A percentile compares a stretch with the other conserved stretches of the same genome.
These are phyloP conservation scores for Ariopsis seemanni DNA, from an alignment of 2,113 vertebrate species.

Conservation along the genomic window DNA sequence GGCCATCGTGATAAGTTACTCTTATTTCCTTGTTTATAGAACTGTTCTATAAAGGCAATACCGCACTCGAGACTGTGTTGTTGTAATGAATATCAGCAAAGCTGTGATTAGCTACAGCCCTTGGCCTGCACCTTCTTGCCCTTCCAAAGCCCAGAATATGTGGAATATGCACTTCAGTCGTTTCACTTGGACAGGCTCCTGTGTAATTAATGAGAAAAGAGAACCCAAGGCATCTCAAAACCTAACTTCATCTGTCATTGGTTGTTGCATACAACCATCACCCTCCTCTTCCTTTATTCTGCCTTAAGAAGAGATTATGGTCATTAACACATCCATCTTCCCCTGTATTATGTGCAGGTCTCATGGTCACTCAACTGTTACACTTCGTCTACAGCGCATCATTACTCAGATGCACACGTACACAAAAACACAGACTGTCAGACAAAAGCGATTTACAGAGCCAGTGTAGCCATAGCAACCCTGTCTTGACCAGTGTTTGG, in stretches of 20 bases:
- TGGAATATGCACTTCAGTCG: neutral
- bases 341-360: neutral
- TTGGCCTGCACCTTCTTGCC: too few relatives aligned
- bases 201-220: neutral
- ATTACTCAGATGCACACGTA: conserved; percentile 14
- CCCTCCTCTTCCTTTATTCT: neutral
- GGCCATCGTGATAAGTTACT: too few relatives aligned
- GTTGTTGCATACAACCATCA: neutral
- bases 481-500: conserved; percentile 17
- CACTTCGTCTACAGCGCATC: neutral
- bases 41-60: too few relatives aligned
- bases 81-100: too few relatives aligned
- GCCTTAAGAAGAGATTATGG: neutral
- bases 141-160: too few relatives aligned
- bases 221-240: neutral
- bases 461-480: conserved; percentile 49
- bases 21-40: too few relatives aligned
- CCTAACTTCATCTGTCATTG: too few relatives aligned
- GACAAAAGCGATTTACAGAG: conserved; percentile 14
- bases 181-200: neutral
- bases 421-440: conserved; percentile 25
- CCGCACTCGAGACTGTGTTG: too few relatives aligned
- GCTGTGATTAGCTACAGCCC: too few relatives aligned
- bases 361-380: neutral
- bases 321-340: neutral